Evolutionary conservation across 2,797 vertebrate species (phyloP).

Genomic region (Danionella dracula): DNA sequence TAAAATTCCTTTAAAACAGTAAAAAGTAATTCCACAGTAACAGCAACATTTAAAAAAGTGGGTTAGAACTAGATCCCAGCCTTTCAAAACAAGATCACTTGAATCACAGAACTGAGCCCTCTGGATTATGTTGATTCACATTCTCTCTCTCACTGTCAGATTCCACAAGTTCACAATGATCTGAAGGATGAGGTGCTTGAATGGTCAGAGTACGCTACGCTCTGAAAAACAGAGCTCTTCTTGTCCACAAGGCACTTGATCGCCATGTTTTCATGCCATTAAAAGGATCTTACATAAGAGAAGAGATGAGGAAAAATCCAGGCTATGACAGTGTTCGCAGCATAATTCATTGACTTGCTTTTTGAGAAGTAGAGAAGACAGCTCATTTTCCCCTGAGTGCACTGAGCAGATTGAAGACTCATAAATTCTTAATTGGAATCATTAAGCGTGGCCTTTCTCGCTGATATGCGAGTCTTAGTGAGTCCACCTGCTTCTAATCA

Average conservation of each 20-base stretch:
- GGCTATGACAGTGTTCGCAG: constrained; percentile 7
- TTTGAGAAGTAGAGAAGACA: not conserved
- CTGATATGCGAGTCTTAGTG: not conserved
- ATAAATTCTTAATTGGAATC: constrained; percentile 6
- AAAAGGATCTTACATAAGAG: not conserved
- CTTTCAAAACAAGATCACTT: not conserved
- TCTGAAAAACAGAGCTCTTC: constrained; percentile 3
- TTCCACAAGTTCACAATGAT: constrained; percentile 20
- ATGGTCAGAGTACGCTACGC: constrained; percentile 1
- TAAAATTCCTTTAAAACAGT: too few species aligned
- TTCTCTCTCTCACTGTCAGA: constrained; percentile 2
- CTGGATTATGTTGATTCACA: constrained; percentile 5
- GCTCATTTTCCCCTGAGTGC: not conserved
- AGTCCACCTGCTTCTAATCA: not conserved
- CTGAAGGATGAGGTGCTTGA: not conserved
- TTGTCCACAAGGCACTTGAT: not conserved
- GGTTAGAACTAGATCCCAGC: too few species aligned
- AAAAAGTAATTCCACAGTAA: too few species aligned
- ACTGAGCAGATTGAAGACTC: not conserved
- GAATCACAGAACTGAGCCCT: not conserved
- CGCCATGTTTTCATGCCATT: not conserved
- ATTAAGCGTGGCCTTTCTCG: not conserved
- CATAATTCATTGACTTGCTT: not conserved
- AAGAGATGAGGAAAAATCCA: constrained; percentile 9
- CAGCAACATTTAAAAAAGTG: too few species aligned